Base-by-base conservation (phyloP, 1,140 invertebrate genomes). In the Camponotus pennsylvanicus region DNA sequence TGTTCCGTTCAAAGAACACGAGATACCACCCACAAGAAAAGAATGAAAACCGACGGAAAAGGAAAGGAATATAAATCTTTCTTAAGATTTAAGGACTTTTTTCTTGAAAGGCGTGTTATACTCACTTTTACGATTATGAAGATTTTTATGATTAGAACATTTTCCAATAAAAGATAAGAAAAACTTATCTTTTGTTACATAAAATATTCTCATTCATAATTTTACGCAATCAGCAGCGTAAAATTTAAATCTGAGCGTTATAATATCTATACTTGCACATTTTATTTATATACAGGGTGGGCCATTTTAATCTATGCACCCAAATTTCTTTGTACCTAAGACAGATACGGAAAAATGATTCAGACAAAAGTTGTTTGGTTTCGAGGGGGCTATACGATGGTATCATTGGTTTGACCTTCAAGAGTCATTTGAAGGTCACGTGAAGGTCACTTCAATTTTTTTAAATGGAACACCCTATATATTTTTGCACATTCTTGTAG, bases 1-100 rank as follows among this genome's bases (percentile, higher is more conserved):
- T 64, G 85, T 71, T 63, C 78, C n/a, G 21, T 64, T 27, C 8
- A 70, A 86, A 55, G 78, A 34, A 49, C 7, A 18, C 7, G 49
- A 27, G n/a, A 69, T 82, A 52, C 55, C 63, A 69, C 55, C 21
- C 11, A 13, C 52, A 69, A 57, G 32, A 27, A 59, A 71, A 86
- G 37, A 66, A 49, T 5, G n/a, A 32, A 49, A 15, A 71, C 34
- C 45, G 32, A 75, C 27, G n/a, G 21, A 40, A 4, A 4, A 52
- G 4, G 49, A 52, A 52, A 1, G 4, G 13, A 59, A 34, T 42
- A 32, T 80, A 59, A 59, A 69, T 40, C 82, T 85, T 42, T 34
- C 85, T 69, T 42, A 27, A 21, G 42, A 18, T 78, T 27, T 15
- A 18, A 37, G n/a, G 15, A 34, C 59, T 63, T 5, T 82, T 83